Evolutionary conservation across 2,113 vertebrate species (phyloP).

Genomic region (Crotalus horridus): DNA sequence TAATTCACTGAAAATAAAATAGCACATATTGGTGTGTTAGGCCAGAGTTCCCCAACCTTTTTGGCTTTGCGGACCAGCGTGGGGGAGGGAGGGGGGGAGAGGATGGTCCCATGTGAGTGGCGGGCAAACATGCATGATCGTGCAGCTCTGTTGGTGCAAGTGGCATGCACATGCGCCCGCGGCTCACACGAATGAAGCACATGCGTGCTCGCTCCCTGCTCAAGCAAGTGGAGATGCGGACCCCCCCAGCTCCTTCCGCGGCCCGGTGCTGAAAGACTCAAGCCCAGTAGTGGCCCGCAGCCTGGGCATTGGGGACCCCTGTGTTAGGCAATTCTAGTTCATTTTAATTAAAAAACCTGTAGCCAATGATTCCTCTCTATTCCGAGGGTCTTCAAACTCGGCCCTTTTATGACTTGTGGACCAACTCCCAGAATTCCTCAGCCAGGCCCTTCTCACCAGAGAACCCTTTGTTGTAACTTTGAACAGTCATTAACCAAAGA

Average conservation of each 20-base stretch:
- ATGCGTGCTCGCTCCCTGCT: no score
- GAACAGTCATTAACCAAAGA: background rate
- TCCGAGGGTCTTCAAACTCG: no score
- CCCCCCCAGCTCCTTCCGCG: background rate
- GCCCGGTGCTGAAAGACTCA: background rate
- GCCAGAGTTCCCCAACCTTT: background rate
- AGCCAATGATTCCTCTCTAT: background rate
- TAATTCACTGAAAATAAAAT: constrained; percentile 86
- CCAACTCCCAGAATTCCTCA: no score
- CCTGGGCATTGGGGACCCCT: background rate
- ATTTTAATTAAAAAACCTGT: background rate
- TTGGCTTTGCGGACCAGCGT: background rate
- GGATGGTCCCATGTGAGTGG: no score
- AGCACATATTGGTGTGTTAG: background rate
- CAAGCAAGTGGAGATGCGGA: background rate
- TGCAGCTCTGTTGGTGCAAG: background rate
- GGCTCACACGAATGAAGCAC: no score
- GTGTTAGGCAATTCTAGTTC: background rate
- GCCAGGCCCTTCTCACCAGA: background rate
- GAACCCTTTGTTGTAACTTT: background rate
- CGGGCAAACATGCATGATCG: background rate
- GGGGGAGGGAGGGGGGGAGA: no score
- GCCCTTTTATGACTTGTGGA: no score
- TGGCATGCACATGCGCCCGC: no score
- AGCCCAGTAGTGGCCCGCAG: background rate